Conservation (phyloP, 37 sponge, comb jelly and placozoan species). For the Aphrocallistes beatrix region DNA sequence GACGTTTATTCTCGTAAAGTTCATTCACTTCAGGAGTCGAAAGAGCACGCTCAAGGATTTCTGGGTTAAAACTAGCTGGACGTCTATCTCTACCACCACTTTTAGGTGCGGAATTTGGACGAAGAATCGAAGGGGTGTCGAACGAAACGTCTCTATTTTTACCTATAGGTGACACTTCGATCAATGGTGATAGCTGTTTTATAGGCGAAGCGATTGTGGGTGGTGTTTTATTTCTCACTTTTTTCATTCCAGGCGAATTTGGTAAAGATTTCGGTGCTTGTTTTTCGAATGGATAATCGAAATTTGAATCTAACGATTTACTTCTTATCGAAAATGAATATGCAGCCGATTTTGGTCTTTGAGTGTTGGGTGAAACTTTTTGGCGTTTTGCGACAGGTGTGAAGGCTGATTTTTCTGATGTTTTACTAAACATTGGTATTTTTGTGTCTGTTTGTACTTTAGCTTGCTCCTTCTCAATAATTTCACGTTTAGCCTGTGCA, state of each 20-base stretch:
- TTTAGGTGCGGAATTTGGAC: not conserved
- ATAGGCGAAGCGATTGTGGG: not conserved
- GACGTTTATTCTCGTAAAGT: not conserved
- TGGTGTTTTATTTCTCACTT: not conserved
- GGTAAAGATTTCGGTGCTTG: not conserved
- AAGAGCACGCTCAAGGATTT: not conserved
- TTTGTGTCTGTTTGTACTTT: no score
- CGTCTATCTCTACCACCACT: not conserved
- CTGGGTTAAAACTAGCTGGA: not conserved
- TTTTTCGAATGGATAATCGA: not conserved
- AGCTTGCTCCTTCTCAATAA: not conserved
- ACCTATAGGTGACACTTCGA: not conserved
- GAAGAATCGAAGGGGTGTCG: not conserved
- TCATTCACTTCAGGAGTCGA: not conserved
- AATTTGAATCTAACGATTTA: not conserved
- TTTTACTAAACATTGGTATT: no score
- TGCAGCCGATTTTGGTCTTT: not conserved
- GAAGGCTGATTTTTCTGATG: not conserved
- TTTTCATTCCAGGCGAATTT: not conserved
- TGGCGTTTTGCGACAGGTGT: not conserved
- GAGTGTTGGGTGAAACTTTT: not conserved
- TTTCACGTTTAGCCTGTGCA: not conserved
- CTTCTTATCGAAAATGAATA: not conserved
- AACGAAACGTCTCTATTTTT: no score
- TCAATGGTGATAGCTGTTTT: not conserved